Conservation (phyloP, 2,888 invertebrate genomes). For the Brachyptera putata region DNA sequence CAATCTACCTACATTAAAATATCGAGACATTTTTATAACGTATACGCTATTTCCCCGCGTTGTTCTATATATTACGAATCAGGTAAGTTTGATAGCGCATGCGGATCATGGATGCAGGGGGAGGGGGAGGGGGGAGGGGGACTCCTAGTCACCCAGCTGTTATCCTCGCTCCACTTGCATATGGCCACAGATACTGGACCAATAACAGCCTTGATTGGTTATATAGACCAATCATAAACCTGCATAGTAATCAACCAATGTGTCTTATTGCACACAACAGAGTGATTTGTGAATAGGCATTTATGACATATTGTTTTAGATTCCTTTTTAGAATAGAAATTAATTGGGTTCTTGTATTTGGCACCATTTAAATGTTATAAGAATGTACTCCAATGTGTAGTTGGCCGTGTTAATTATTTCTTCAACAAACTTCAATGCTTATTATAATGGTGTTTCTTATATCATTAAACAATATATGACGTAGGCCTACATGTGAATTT, state of each 20-base stretch:
- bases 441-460: too few species aligned
- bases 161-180: slow-evolving; percentile 16
- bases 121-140: not conserved
- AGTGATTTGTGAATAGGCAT: slow-evolving; percentile 13
- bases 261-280: slow-evolving; percentile 5
- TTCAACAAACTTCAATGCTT: too few species aligned
- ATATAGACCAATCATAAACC: slow-evolving; percentile 12
- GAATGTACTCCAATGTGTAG: too few species aligned
- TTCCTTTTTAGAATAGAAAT: not conserved
- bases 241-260: not conserved
- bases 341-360: not conserved
- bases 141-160: slow-evolving; percentile 6
- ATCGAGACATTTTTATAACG: slow-evolving; percentile 3
- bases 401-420: too few species aligned
- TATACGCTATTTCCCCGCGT: not conserved
- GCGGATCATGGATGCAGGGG: not conserved
- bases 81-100: not conserved
- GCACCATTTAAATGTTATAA: too few species aligned
- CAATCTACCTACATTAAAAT: not conserved
- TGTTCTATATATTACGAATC: not conserved
- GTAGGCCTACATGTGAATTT: too few species aligned
- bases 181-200: not conserved
- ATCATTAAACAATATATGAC: too few species aligned
- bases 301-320: slow-evolving; percentile 18
- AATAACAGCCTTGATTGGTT: slow-evolving; percentile 9